These are phyloP conservation scores for Phalacrocorax brasilianus DNA, from an alignment of 2,113 vertebrate species.

Conservation along the genomic window DNA sequence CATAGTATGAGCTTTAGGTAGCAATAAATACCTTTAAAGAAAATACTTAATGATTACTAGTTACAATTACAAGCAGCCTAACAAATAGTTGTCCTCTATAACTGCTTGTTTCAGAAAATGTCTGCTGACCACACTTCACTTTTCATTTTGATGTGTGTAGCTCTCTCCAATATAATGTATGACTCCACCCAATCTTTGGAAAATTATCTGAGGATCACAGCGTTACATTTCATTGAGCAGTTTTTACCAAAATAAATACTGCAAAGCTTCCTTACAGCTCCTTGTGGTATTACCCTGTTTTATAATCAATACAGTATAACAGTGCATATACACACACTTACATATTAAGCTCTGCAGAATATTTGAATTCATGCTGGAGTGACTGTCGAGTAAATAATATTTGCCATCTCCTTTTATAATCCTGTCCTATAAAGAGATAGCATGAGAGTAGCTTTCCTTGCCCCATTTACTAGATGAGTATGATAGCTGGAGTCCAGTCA, in stretches of 20 bases:
- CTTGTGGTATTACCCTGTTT: background rate
- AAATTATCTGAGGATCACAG: background rate
- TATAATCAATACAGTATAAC: background rate
- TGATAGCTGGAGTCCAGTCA: background rate
- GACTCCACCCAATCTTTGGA: background rate
- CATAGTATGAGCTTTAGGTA: background rate
- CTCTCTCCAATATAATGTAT: background rate
- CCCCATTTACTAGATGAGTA: slow-evolving; percentile 5
- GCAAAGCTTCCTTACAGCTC: background rate
- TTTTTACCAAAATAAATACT: background rate
- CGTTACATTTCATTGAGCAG: background rate
- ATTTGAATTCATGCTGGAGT: background rate
- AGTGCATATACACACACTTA: background rate
- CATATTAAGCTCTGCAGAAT: background rate
- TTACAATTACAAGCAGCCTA: background rate
- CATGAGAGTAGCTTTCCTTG: background rate
- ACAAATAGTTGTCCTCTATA: background rate
- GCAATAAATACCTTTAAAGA: background rate
- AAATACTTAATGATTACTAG: background rate
- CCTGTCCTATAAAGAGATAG: background rate
- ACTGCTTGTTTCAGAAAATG: background rate
- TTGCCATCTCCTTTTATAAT: background rate
- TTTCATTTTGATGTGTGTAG: background rate
- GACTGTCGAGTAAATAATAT: slow-evolving; percentile 7
- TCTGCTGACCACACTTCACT: background rate